A percentile compares a stretch with the other conserved stretches of the same genome.
phyloP scores from a whole-genome alignment of 2,888 invertebrate species.

The Dorcus parallelipipedus region DNA sequence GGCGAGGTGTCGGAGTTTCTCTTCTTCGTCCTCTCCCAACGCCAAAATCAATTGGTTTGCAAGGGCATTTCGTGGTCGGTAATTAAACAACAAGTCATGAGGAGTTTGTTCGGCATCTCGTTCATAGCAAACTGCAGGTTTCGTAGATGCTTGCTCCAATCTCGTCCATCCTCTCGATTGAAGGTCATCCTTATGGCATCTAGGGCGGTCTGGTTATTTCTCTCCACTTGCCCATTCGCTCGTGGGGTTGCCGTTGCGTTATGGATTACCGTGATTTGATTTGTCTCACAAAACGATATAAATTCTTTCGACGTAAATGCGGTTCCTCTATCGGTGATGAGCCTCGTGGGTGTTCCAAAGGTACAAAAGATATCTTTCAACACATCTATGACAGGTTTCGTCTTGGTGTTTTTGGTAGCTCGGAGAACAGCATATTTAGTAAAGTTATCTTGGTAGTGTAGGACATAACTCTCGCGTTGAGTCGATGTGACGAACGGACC shows the following conservation, averaged over 20 bases:
- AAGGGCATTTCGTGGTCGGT: conserved; percentile 7
- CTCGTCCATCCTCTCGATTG: conserved; percentile 27
- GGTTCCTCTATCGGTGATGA: conserved; percentile 43
- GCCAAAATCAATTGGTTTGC: conserved; percentile 4
- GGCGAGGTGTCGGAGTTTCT: neutral
- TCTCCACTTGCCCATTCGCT: conserved; percentile 40
- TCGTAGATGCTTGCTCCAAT: conserved; percentile 35
- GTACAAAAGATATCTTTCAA: conserved; percentile 29
- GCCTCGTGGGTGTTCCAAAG: conserved; percentile 20
- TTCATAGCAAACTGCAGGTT: conserved; percentile 16
- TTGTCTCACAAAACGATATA: conserved; percentile 32
- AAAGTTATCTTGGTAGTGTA: conserved; percentile 41
- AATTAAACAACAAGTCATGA: conserved; percentile 29
- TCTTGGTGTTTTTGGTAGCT: conserved; percentile 32
- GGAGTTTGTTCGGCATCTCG: conserved; percentile 28
- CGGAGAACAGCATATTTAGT: conserved; percentile 38
- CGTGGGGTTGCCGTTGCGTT: conserved; percentile 35
- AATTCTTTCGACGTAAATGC: conserved; percentile 39
- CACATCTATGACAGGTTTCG: conserved; percentile 28
- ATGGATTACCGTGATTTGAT: conserved; percentile 31
- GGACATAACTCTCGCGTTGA: conserved; percentile 24
- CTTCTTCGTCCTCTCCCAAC: conserved; percentile 1
- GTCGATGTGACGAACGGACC: conserved; percentile 25
- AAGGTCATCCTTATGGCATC: conserved; percentile 27
- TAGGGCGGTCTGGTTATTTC: conserved; percentile 31